phyloP scores from a whole-genome alignment of 2,797 vertebrate species.

The Mionectes olivaceus region DNA sequence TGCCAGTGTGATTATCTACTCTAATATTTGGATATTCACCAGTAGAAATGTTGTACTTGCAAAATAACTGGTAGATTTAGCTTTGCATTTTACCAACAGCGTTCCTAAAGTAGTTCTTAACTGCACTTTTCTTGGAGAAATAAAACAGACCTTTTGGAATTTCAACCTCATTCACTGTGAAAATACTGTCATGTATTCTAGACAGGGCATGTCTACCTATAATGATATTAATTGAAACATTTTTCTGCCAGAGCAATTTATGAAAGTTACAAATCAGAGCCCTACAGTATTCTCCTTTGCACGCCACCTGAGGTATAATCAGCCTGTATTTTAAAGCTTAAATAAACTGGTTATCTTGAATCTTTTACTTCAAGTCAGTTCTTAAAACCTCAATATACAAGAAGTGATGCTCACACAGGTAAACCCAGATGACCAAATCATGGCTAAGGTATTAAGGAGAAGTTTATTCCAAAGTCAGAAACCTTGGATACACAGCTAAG shows the following conservation, averaged over 20 bases:
- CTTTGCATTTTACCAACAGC: neutral
- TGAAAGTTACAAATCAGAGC: neutral
- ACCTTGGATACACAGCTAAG: neutral
- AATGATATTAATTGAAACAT: neutral
- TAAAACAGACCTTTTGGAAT: neutral
- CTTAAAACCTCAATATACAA: neutral
- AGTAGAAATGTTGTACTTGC: neutral
- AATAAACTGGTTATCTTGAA: neutral
- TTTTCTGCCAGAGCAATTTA: neutral
- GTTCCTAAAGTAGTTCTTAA: neutral
- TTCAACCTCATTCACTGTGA: neutral
- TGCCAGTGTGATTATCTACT: neutral
- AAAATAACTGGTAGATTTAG: neutral
- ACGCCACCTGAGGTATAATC: neutral
- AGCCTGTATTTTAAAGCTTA: neutral
- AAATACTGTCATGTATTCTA: neutral
- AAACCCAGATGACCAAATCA: neutral
- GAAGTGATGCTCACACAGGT: neutral
- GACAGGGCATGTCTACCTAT: neutral
- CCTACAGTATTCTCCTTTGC: neutral
- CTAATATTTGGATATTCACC: neutral
- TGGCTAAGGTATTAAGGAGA: neutral
- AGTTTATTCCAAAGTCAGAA: neutral
- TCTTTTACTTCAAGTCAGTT: neutral
- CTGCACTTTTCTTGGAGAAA: neutral